phyloP scores from a whole-genome alignment of 2,888 invertebrate species.

The Idaea dimidiata region DNA sequence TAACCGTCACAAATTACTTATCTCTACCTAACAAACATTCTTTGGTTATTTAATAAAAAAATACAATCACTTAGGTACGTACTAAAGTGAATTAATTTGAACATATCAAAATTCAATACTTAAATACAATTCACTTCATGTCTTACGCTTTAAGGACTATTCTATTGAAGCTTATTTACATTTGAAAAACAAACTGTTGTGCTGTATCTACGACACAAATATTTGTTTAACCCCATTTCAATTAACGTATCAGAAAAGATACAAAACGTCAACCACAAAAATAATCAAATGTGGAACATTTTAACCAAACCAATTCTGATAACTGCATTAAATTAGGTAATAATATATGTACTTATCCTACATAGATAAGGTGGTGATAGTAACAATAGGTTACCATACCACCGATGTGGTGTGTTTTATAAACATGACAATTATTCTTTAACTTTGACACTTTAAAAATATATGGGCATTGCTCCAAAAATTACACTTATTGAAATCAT shows the following conservation, averaged over 20 bases:
- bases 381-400: neutral
- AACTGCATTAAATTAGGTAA: neutral
- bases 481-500: no score
- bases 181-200: neutral
- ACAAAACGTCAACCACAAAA: neutral
- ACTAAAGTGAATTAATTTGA: no score
- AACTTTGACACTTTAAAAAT: no score
- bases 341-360: neutral
- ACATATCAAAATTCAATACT: no score
- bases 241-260: neutral
- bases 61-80: no score
- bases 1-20: no score
- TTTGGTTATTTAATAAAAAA: no score
- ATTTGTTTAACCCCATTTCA: neutral
- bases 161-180: neutral
- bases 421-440: no score
- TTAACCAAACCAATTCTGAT: neutral
- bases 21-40: no score
- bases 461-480: no score
- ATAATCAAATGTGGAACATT: neutral
- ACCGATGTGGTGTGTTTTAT: no score
- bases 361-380: neutral
- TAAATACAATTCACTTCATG: no score
- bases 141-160: neutral
- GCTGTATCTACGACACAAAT: neutral